phyloP scores from a whole-genome alignment of 2,113 vertebrate genomes.

The Etheostoma spectabile region DNA sequence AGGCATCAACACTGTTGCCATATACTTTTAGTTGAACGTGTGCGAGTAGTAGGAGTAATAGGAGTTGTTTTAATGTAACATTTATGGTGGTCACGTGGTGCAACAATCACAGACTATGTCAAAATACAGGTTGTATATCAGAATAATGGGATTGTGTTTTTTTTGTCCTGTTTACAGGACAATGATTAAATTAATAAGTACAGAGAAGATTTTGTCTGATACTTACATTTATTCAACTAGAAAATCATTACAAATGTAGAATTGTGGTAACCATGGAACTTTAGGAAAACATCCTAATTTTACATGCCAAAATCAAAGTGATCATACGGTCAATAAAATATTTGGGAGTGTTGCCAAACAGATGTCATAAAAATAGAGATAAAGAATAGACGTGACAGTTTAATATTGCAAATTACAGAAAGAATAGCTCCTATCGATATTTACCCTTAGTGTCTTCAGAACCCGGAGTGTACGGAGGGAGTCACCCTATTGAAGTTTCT shows the following conservation, averaged over 20 bases:
- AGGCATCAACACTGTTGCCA: background rate
- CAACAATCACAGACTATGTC: background rate
- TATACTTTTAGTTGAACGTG: background rate
- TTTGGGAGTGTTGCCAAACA: background rate
- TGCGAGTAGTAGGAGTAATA: background rate
- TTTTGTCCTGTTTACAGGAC: background rate
- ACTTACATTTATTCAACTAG: too few species aligned
- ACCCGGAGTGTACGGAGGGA: background rate
- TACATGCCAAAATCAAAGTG: too few species aligned
- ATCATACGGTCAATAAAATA: too few species aligned
- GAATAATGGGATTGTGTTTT: background rate
- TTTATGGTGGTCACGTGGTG: background rate
- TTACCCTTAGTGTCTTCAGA: background rate
- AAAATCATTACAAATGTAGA: too few species aligned
- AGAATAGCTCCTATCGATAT: background rate
- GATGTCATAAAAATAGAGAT: background rate
- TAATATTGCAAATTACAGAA: background rate
- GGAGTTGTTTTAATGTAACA: background rate
- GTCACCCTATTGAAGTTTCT: background rate
- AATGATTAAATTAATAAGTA: background rate
- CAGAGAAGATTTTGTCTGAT: too few species aligned
- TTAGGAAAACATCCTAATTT: background rate
- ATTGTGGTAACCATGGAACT: background rate
- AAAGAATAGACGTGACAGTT: background rate
- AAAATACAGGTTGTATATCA: background rate